phyloP scores from a whole-genome alignment of 2,797 vertebrate species.

The Semaprochilodus insignis region DNA sequence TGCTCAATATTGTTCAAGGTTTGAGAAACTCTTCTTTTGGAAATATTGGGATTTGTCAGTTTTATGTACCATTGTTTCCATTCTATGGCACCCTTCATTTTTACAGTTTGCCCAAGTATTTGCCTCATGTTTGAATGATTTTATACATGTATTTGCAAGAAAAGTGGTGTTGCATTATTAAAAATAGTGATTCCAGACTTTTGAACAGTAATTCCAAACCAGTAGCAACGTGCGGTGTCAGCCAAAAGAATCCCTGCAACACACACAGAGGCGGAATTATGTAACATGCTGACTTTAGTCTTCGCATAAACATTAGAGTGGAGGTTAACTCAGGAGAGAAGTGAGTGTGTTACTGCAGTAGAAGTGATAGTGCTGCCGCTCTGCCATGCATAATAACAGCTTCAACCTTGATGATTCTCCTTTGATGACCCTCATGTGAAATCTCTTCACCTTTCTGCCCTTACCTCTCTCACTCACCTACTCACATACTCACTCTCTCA shows the following conservation, averaged over 20 bases:
- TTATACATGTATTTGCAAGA: too few species aligned
- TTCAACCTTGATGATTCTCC: not conserved
- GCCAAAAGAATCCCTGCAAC: not conserved
- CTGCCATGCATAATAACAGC: not conserved
- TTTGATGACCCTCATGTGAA: constrained; percentile 38
- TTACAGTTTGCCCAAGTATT: too few species aligned
- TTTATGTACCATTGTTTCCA: too few species aligned
- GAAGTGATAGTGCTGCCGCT: not conserved
- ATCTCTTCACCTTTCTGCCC: not conserved
- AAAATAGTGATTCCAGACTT: too few species aligned
- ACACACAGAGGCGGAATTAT: not conserved
- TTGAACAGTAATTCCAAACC: too few species aligned
- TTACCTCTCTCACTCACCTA: constrained; percentile 50
- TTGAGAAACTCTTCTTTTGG: too few species aligned
- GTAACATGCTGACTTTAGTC: not conserved
- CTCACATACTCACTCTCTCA: constrained; percentile 47
- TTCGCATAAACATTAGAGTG: not conserved
- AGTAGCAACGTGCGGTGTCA: too few species aligned
- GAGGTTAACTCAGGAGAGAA: constrained; percentile 13
- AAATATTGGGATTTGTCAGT: too few species aligned
- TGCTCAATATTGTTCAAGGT: too few species aligned
- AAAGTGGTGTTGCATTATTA: too few species aligned
- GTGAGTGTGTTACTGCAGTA: not conserved
- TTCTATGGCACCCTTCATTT: too few species aligned
- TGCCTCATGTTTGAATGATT: too few species aligned